Percentiles rank a stretch among this genome's conserved stretches.
These are phyloP conservation scores for Pungitius pungitius DNA, from an alignment of 2,113 vertebrate species.

Conservation along the genomic window DNA sequence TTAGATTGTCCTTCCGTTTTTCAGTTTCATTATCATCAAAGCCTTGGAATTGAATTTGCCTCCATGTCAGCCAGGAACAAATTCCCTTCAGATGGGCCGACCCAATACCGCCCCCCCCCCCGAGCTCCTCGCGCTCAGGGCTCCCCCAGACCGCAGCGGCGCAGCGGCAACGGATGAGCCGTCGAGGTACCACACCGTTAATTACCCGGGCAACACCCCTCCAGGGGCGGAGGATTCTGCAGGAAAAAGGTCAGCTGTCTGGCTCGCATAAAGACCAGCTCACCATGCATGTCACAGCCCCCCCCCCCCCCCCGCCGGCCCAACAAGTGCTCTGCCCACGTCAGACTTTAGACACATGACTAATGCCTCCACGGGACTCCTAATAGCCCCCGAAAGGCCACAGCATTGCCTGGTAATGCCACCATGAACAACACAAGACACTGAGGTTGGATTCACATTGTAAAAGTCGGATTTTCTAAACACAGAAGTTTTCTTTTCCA, in stretches of 20 bases:
- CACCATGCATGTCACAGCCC: conserved; percentile 64
- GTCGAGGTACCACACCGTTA: conserved; percentile 54
- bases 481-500: too few relatives aligned
- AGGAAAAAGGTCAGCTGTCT: conserved; percentile 76
- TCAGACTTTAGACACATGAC: conserved; percentile 64
- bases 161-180: conserved; percentile 25
- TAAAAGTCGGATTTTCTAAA: too few relatives aligned
- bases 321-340: conserved; percentile 39
- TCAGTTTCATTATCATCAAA: conserved; percentile 31
- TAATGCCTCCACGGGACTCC: conserved; percentile 58
- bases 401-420: conserved; percentile 39
- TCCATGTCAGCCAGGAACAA: conserved; percentile 22
- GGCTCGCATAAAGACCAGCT: conserved; percentile 56
- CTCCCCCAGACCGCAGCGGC: conserved; percentile 10
- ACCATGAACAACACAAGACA: conserved; percentile 32
- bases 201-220: conserved; percentile 70
- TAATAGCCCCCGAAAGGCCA: conserved; percentile 66
- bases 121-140: conserved; percentile 26
- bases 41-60: conserved; percentile 30
- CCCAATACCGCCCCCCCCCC: conserved; percentile 19
- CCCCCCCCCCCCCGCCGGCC: conserved; percentile 25
- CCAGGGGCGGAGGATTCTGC: conserved; percentile 32
- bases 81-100: conserved; percentile 40
- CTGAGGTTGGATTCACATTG: not conserved
- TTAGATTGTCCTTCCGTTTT: conserved; percentile 31